Conservation (phyloP, 23 tunicate genomes). For the Botrylloides violaceus region DNA sequence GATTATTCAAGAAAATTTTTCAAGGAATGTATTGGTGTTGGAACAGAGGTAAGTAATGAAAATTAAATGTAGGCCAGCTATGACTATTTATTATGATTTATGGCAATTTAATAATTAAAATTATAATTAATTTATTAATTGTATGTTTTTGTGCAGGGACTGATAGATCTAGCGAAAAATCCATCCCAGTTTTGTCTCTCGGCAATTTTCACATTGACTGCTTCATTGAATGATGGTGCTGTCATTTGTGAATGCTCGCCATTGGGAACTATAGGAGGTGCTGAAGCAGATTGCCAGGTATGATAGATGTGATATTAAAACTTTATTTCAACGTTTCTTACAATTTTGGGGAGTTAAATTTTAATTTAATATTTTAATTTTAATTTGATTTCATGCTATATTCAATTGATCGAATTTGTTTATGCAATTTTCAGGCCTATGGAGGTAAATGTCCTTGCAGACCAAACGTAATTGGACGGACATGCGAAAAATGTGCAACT, state of each 20-base stretch:
- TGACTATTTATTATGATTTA: neutral
- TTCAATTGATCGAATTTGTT: neutral
- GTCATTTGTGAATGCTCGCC: slow-evolving; percentile 72
- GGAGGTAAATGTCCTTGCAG: slow-evolving; percentile 97
- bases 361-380: neutral
- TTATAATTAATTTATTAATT: neutral
- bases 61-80: neutral
- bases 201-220: slow-evolving; percentile 54
- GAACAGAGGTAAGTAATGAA: slow-evolving; percentile 8
- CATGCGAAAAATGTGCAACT: slow-evolving; percentile 60
- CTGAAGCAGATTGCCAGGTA: slow-evolving; percentile 61
- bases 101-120: too few relatives aligned
- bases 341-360: neutral
- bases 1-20: slow-evolving; percentile 68
- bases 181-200: slow-evolving; percentile 60
- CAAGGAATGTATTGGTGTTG: slow-evolving; percentile 20
- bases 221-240: slow-evolving; percentile 66
- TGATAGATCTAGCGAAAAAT: neutral
- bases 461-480: slow-evolving; percentile 77
- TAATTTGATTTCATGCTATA: neutral
- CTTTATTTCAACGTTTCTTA: neutral
- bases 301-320: too few relatives aligned
- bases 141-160: slow-evolving; percentile 9
- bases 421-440: slow-evolving; percentile 38
- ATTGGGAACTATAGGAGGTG: slow-evolving; percentile 84